Base-by-base conservation (phyloP, 2,888 invertebrate genomes). In the Crematogaster levior region DNA sequence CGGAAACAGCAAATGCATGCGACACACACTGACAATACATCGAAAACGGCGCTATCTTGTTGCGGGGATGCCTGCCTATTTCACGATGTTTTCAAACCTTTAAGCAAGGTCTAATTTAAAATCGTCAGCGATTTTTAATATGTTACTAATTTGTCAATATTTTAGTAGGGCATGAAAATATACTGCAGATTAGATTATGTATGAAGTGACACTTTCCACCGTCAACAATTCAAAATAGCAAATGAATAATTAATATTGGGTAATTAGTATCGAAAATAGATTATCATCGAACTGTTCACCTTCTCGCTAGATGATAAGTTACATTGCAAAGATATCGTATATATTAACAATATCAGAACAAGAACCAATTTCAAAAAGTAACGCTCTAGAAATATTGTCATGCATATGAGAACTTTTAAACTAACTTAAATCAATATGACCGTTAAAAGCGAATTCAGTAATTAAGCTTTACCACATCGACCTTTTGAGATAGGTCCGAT, bases 41-140 rank as follows among this genome's bases (percentile, higher is more conserved):
- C 77, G 79, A 75, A 86, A 88, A 87, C 82, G 84, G 77, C 66
- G 51, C 75, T 84, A 85, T 84, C 82, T 77, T 70, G 63, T 30
- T 81, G 73, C 83, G 80, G 83, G 58, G 34, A 34, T 74, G 81
- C 61, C 84, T 83, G 80, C 72, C 86, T 86, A 89, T 89, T 85
- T 86, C 86, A n/a, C 82, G 85, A 89, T 90, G 87, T 88, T 91
- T 90, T 90, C 88, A 79, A 89, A 91, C 89, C 90, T 90, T 89
- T 88, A 86, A 88, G 87, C 91, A 86, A 89, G 91, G 89, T 87
- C 88, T 85, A 84, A 60, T 84, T 60, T 68, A 30, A 82, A 86
- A 86, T 81, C 74, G 70, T 61, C 89, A 88, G 88, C 73, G 88
- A 86, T 88, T 82, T 88, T 85, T 88, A 86, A 43, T 58, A 48